Evolutionary conservation across 2,888 invertebrate genomes (phyloP).

Genomic region (Torymus auratus): DNA sequence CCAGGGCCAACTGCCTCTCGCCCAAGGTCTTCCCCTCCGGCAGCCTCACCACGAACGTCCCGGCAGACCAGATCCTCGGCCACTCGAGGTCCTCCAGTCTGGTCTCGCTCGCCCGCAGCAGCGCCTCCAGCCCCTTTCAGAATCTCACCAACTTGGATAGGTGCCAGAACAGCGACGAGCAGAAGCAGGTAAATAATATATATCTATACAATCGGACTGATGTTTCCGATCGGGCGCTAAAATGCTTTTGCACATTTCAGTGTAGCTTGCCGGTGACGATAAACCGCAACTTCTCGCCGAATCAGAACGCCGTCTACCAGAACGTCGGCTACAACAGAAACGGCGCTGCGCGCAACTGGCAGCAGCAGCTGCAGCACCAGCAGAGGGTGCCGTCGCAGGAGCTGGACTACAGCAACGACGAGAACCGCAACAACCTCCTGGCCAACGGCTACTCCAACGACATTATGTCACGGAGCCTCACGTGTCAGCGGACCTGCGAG

Average conservation of each 20-base stretch:
- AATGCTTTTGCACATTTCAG: conserved; percentile 9
- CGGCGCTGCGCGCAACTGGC: conserved; percentile 37
- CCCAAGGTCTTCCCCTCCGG: conserved; percentile 91
- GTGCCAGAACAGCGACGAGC: conserved; percentile 56
- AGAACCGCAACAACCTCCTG: conserved; percentile 48
- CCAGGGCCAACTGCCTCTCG: conserved; percentile 75
- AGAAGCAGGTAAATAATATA: too few species aligned
- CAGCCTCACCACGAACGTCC: conserved; percentile 87
- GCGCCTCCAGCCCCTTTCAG: conserved; percentile 68
- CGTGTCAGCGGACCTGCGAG: conserved; percentile 66
- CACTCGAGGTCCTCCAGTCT: conserved; percentile 72
- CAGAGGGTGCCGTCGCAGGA: conserved; percentile 34
- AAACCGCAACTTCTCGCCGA: conserved; percentile 41
- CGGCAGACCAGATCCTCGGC: conserved; percentile 87
- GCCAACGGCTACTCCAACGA: conserved; percentile 33
- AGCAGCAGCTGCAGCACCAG: conserved; percentile 28
- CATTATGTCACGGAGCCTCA: conserved; percentile 71
- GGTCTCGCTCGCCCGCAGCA: conserved; percentile 73
- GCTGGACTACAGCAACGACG: conserved; percentile 37
- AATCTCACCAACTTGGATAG: conserved; percentile 68
- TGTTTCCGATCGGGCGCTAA: too few species aligned
- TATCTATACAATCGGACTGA: too few species aligned
- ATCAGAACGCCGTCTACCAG: conserved; percentile 48
- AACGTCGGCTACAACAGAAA: conserved; percentile 64
- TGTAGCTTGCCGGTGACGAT: conserved; percentile 38